Conservation (phyloP, 2,888 invertebrate genomes). For the Ectemnius continuus region DNA sequence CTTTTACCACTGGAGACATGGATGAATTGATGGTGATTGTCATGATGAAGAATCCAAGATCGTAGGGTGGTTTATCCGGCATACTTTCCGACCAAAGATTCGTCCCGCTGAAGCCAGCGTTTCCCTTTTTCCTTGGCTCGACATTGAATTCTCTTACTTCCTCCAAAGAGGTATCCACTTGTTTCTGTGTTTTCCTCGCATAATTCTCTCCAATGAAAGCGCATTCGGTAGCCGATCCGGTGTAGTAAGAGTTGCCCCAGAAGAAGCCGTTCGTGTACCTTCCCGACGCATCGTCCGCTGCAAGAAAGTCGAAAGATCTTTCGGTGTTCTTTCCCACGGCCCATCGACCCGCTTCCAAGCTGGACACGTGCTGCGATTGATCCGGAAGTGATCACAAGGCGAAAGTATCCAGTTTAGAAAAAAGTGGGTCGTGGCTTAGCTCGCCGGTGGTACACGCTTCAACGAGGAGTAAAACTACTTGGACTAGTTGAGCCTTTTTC, state of each 20-base stretch:
- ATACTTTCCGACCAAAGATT: slow-evolving; percentile 41
- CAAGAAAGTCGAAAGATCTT: slow-evolving; percentile 25
- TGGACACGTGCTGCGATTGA: slow-evolving; percentile 2
- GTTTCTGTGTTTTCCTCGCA: background rate
- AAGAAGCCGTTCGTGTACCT: slow-evolving; percentile 76
- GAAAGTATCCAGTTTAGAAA: slow-evolving; percentile 35
- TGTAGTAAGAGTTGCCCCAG: slow-evolving; percentile 77
- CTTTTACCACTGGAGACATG: slow-evolving; percentile 29
- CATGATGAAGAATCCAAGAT: slow-evolving; percentile 74
- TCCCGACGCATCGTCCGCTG: slow-evolving; percentile 77
- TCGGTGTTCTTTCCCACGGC: too few relatives aligned
- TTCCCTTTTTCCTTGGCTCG: slow-evolving; percentile 64
- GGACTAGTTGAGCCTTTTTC: background rate
- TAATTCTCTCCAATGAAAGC: slow-evolving; percentile 66
- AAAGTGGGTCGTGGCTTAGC: slow-evolving; percentile 34
- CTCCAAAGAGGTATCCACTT: slow-evolving; percentile 32
- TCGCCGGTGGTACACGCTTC: background rate
- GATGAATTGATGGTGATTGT: slow-evolving; percentile 71
- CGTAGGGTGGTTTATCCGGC: slow-evolving; percentile 70
- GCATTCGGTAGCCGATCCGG: slow-evolving; percentile 76
- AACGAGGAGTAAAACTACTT: background rate
- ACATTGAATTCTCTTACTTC: slow-evolving; percentile 62
- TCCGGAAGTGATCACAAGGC: slow-evolving; percentile 25
- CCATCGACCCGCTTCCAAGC: too few relatives aligned
- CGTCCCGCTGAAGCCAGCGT: slow-evolving; percentile 55